Conservation (phyloP, 2,113 vertebrate genomes). For the Corydoras maculifer region DNA sequence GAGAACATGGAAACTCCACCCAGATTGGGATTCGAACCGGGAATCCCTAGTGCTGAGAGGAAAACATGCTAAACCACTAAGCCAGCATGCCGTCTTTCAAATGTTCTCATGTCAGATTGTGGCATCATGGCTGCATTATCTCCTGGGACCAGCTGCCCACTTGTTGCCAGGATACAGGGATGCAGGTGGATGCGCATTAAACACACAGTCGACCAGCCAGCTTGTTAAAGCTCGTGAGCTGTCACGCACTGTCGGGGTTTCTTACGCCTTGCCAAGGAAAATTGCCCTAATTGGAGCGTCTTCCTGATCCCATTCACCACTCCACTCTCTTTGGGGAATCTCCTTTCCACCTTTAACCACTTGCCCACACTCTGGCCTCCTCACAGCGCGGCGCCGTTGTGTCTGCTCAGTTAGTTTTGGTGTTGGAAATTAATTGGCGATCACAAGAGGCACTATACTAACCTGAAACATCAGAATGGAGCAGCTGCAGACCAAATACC, state of each 20-base stretch:
- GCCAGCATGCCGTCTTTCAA: no score
- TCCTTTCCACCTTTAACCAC: neutral
- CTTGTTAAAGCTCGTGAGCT: no score
- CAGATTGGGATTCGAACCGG: no score
- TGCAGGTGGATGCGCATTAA: neutral
- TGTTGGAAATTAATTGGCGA: conserved; percentile 50
- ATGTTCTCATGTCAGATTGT: no score
- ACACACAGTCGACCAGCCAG: conserved; percentile 21
- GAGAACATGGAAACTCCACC: no score
- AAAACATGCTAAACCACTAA: no score
- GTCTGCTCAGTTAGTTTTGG: conserved; percentile 46
- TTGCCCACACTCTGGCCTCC: neutral
- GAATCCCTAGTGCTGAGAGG: no score
- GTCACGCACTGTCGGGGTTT: neutral
- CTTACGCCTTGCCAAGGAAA: conserved; percentile 7
- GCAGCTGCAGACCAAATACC: no score
- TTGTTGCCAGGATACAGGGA: no score
- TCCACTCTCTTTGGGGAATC: conserved; percentile 9
- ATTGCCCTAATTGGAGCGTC: conserved; percentile 33
- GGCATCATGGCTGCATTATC: no score
- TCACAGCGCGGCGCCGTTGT: neutral
- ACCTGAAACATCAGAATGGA: neutral
- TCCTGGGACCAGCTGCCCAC: no score
- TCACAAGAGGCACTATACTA: conserved; percentile 47
- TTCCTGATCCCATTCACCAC: conserved; percentile 17